These are phyloP conservation scores for Iselma pallidipennis DNA, from an alignment of 2,888 invertebrate species.

Conservation along the genomic window DNA sequence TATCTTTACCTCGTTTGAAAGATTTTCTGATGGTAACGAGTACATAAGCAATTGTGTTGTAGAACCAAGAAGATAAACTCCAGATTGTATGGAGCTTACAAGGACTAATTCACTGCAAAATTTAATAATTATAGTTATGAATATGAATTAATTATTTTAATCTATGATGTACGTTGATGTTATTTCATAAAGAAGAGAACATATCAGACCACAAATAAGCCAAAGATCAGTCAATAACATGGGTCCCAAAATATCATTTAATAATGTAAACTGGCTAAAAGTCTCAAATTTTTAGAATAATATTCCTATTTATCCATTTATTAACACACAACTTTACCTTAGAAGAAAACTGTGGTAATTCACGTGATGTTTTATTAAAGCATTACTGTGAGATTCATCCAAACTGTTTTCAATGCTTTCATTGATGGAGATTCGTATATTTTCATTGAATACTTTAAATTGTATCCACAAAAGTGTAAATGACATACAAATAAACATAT, in stretches of 20 bases:
- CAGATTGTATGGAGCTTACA: background rate
- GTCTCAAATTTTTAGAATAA: too few relatives aligned
- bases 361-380: background rate
- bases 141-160: too few relatives aligned
- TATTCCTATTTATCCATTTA: background rate
- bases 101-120: background rate
- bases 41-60: background rate
- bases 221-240: background rate
- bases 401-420: background rate
- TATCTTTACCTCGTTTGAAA: background rate
- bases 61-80: background rate
- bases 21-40: background rate
- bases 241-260: background rate
- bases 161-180: background rate
- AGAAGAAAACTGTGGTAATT: background rate
- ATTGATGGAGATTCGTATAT: background rate
- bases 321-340: background rate
- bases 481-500: background rate
- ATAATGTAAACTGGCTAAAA: background rate
- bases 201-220: background rate
- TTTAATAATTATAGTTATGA: too few relatives aligned
- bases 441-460: background rate
- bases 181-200: background rate
- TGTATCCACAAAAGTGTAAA: background rate
- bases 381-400: background rate